Evolutionary conservation across 1,140 invertebrate species (phyloP).

Genomic region (Drosophila dunni): DNA sequence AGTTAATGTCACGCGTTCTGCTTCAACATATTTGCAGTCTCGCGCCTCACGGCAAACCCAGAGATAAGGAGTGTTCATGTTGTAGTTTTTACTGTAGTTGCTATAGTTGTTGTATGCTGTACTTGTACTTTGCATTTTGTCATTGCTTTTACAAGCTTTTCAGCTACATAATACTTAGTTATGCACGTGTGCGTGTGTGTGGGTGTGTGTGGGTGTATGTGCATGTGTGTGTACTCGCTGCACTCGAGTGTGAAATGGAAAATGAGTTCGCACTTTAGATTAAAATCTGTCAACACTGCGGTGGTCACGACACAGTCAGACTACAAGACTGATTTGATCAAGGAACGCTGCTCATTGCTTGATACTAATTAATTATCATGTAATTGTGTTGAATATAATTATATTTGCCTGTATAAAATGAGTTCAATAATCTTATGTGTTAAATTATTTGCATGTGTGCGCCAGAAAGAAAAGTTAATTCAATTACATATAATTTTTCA

Average conservation of each 20-base stretch:
- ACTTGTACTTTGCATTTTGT: constrained; percentile 43
- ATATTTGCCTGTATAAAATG: not conserved
- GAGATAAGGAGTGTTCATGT: constrained; percentile 21
- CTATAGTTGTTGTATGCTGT: constrained; percentile 12
- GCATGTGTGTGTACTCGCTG: constrained; percentile 4
- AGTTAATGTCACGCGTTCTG: constrained; percentile 47
- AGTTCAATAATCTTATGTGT: too few species aligned
- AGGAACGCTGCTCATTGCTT: not conserved
- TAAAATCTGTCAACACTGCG: constrained; percentile 69
- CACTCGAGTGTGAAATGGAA: constrained; percentile 70
- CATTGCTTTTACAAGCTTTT: constrained; percentile 42
- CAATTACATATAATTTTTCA: too few species aligned
- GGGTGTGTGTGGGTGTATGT: not conserved
- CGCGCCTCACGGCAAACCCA: constrained; percentile 22
- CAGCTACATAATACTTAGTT: constrained; percentile 21
- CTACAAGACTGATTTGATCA: not conserved
- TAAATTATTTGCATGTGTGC: too few species aligned
- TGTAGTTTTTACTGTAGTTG: not conserved
- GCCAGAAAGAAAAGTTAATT: too few species aligned
- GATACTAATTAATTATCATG: constrained; percentile 2
- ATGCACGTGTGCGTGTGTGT: not conserved
- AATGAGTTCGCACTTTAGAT: constrained; percentile 74
- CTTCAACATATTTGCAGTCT: constrained; percentile 6
- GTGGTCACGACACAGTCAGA: not conserved
- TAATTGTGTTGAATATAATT: not conserved